Base-by-base conservation (phyloP, 2,797 vertebrate genomes). In the Lemur catta region DNA sequence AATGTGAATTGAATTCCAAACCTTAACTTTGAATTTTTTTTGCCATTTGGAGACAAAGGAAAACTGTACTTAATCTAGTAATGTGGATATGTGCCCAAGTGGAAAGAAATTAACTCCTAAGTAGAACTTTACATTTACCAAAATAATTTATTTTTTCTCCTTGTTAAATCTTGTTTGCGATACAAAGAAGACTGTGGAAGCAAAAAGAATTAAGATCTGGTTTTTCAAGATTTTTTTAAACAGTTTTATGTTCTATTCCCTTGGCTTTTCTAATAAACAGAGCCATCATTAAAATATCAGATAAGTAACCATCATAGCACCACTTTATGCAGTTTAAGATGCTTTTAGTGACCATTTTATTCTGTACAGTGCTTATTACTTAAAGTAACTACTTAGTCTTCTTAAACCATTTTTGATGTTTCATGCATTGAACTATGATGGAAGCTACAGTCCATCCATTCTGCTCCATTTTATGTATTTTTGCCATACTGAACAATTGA, bases 151-250 rank as follows among this genome's bases (percentile, higher is more conserved):
- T 43, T 14, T 61, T 61, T 98, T 79, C 93, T 88, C 24, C 46
- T 80, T 95, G 41, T 15, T 92, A 81, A 93, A 15, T 82, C 69
- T 90, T 75, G 2, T 95, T 57, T 94, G 52, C 72, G n/a, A 81
- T 88, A 22, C 84, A 86, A 96, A 95, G 26, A n/a, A 72, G 41
- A 76, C 43, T 69, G 63, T 3, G 93, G 50, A 82, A 91, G 93
- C 57, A 89, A 38, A 52, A 50, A 5, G 0, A 91, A 59, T 85
- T 91, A 79, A 92, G 75, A 93, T 82, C 15, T 87, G 65, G 75
- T 63, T 61, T 93, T 93, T 95, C 52, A 18, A 14, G 61, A 1
- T 35, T 79, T 65, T 89, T 50, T 28, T 69, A 76, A 89, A 30
- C 0, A 4, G 6, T 81, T 76, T 81, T 87, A n/a, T 69, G 11